These are phyloP conservation scores for Crocodylus rhombifer DNA, from an alignment of 2,797 vertebrate species.

Conservation along the genomic window DNA sequence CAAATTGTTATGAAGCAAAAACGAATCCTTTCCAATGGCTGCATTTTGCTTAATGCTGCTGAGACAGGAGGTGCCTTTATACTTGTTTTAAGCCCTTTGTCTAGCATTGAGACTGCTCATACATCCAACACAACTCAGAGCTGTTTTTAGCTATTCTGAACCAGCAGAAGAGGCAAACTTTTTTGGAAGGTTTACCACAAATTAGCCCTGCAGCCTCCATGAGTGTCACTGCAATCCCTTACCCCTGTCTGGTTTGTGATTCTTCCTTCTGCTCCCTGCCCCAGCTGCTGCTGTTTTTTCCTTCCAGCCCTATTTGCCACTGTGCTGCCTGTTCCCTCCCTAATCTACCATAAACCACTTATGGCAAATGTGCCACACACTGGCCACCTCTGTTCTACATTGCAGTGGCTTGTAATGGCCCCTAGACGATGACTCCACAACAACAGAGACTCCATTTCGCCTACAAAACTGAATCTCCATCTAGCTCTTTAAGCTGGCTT, in stretches of 20 bases:
- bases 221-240: no score
- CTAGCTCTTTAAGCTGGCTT: not conserved
- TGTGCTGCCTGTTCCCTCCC: no score
- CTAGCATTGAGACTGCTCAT: not conserved
- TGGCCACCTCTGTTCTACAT: not conserved
- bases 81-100: not conserved
- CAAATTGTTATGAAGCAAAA: not conserved
- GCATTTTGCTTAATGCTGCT: not conserved
- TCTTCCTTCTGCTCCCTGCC: no score
- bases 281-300: no score
- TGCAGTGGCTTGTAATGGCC: not conserved
- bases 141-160: not conserved
- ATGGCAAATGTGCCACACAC: no score
- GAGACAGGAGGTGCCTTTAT: not conserved
- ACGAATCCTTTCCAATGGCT: not conserved
- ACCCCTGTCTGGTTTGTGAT: no score
- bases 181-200: no score
- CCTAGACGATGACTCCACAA: not conserved
- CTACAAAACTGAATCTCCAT: not conserved
- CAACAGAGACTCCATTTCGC: not conserved
- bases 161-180: no score
- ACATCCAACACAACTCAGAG: slow-evolving; percentile 1
- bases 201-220: no score
- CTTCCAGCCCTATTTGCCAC: no score
- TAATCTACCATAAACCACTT: no score